phyloP scores from a whole-genome alignment of 2,888 invertebrate species.

The Herminia tarsipennalis region DNA sequence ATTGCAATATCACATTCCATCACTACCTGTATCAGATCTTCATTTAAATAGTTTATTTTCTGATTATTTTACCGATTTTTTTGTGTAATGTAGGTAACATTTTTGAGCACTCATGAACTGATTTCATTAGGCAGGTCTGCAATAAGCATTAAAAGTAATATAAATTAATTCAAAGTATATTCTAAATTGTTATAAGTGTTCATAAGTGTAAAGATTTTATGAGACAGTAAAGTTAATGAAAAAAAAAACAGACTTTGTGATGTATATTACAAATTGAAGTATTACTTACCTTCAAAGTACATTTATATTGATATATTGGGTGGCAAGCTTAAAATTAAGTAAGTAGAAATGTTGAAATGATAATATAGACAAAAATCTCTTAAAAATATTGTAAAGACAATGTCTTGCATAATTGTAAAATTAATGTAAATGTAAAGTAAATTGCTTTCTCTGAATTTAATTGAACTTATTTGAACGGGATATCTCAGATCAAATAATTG shows the following conservation, averaged over 20 bases:
- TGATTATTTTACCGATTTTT: constrained; percentile 23
- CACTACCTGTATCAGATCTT: constrained; percentile 25
- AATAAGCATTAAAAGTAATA: constrained; percentile 51
- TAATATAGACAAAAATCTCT: constrained; percentile 42
- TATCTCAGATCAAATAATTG: constrained; percentile 38
- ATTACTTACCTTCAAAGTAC: constrained; percentile 56
- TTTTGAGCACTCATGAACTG: constrained; percentile 27
- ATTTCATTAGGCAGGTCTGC: constrained; percentile 52
- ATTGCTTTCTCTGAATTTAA: constrained; percentile 25
- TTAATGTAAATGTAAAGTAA: constrained; percentile 23
- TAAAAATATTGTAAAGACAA: constrained; percentile 61
- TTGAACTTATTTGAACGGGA: constrained; percentile 13
- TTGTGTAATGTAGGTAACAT: constrained; percentile 7
- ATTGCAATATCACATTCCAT: constrained; percentile 39
- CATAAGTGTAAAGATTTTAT: constrained; percentile 77
- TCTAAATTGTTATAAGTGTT: constrained; percentile 84
- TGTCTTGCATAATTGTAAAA: constrained; percentile 50
- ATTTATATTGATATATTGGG: constrained; percentile 48
- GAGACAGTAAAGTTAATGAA: constrained; percentile 60
- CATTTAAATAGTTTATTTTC: constrained; percentile 38
- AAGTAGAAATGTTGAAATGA: constrained; percentile 46
- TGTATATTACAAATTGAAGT: constrained; percentile 51
- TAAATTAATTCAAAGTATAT: constrained; percentile 64
- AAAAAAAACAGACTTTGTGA: constrained; percentile 52
- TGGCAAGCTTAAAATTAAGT: constrained; percentile 45